A percentile compares a stretch with the other conserved stretches of the same genome.
These are phyloP conservation scores for Panopea generosa DNA, from an alignment of 2,888 invertebrate species.

Conservation along the genomic window DNA sequence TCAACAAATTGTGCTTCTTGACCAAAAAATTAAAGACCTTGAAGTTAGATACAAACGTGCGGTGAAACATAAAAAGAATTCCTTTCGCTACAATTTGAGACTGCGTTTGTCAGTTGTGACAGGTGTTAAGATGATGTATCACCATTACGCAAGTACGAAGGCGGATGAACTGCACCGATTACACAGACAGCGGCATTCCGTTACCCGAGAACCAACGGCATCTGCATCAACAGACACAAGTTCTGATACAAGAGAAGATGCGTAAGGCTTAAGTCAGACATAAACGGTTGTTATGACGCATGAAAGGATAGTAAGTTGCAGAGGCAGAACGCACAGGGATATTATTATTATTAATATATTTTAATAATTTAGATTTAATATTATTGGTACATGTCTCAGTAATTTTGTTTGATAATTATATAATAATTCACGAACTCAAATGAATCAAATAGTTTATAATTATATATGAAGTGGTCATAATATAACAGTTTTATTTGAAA, in stretches of 20 bases:
- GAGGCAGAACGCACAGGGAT: too few species aligned
- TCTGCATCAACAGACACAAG: constrained; percentile 48
- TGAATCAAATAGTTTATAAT: too few species aligned
- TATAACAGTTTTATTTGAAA: too few species aligned
- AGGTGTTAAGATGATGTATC: constrained; percentile 84
- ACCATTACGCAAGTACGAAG: constrained; percentile 82
- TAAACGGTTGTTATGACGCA: too few species aligned
- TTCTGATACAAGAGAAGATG: constrained; percentile 48
- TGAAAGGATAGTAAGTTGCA: too few species aligned
- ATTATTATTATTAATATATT: too few species aligned
- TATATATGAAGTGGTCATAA: too few species aligned
- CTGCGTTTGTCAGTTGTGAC: constrained; percentile 80
- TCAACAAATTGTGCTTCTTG: constrained; percentile 80
- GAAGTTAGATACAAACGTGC: constrained; percentile 81
- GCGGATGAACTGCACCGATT: constrained; percentile 79
- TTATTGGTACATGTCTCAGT: too few species aligned
- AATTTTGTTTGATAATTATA: too few species aligned
- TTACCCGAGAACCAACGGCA: constrained; percentile 18
- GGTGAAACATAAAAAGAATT: constrained; percentile 81
- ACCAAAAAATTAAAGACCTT: constrained; percentile 80
- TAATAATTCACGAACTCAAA: too few species aligned
- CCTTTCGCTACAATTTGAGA: constrained; percentile 80
- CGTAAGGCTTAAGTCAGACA: background rate
- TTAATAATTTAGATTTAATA: too few species aligned
- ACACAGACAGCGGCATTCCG: constrained; percentile 68